Evolutionary conservation across 2,888 invertebrate genomes (phyloP), one percentile per base, ranked within the genome.

Genomic region (Ochropleura plecta): DNA sequence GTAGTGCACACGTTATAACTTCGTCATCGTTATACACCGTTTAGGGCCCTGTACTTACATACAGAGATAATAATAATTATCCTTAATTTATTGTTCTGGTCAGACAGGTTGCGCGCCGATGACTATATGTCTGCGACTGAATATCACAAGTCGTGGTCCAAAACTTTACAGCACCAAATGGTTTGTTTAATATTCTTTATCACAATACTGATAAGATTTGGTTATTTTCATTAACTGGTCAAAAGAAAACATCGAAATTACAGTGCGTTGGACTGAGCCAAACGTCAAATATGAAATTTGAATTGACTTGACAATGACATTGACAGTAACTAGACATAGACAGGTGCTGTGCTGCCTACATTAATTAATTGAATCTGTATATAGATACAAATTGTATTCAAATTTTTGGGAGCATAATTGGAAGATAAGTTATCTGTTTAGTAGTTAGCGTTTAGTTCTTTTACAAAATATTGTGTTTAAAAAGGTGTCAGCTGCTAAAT

Each of bases 101-200:
- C 55, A 44, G 20, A 55, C 68, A 57, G 63, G 72, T 73, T 70
- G 44, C 57, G n/a, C 76, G 44, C 20, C 51, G 73, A 55, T 65
- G 70, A 70, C 40, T 67, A 18, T 71, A 64, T 64, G 42, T 70
- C 49, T 68, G 53, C 51, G 72, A 78, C 73, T 71, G 71, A 79
- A 76, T 64, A 63, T 57, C 73, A 73, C 3, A 55, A 70, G 10
- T 48, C 9, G 64, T 59, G 16, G 14, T 64, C 40, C 18, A 48
- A 18, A 59, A 30, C 12, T 46, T 16, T 70, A 59, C 59, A 72
- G 49, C 60, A 63, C 55, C 67, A 64, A 73, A 72, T 73, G 57
- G 57, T 70, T 78, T 81, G 73, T 85, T 79, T 78, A 79, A 71
- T 78, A 77, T 1, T 75, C 64, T 70, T 85, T 83, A 83, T 83